A percentile compares a stretch with the other conserved stretches of the same genome.
These are phyloP conservation scores for Netelia melanura DNA, from an alignment of 2,888 invertebrate species.

Conservation along the genomic window DNA sequence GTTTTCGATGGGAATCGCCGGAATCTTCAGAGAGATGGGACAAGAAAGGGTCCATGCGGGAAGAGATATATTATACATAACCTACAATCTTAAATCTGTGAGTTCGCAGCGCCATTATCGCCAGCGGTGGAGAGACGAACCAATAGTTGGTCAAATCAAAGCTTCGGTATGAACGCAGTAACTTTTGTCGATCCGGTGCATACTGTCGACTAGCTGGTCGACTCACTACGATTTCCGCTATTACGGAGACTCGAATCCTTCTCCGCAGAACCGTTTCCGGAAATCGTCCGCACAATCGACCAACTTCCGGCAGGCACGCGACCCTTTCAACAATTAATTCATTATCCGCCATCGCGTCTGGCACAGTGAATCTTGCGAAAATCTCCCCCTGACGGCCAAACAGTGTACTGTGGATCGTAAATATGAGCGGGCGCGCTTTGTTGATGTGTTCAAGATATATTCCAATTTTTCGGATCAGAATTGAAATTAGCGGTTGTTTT, in stretches of 20 bases:
- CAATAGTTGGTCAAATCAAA: constrained; percentile 62
- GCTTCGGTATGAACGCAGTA: not conserved
- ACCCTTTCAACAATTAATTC: constrained; percentile 82
- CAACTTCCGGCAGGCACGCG: constrained; percentile 77
- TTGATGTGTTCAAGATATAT: too few species aligned
- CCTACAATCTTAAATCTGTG: too few species aligned
- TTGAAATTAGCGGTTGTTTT: too few species aligned
- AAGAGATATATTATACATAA: constrained; percentile 63
- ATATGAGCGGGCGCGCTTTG: not conserved
- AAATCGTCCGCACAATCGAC: constrained; percentile 76
- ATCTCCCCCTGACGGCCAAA: constrained; percentile 2
- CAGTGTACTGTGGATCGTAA: not conserved
- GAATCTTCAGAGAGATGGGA: constrained; percentile 48
- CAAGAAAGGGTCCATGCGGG: constrained; percentile 13
- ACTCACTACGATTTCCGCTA: not conserved
- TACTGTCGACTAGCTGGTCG: not conserved
- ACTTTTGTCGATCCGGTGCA: not conserved
- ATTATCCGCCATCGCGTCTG: constrained; percentile 75
- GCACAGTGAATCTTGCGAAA: constrained; percentile 38
- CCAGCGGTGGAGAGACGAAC: constrained; percentile 15
- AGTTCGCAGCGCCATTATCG: too few species aligned
- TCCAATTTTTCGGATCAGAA: too few species aligned
- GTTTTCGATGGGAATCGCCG: constrained; percentile 75
- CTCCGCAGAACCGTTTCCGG: constrained; percentile 70
- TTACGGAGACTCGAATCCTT: constrained; percentile 33